Percentiles rank a stretch among this genome's conserved stretches.
These are phyloP conservation scores for Notiomystis cincta DNA, from an alignment of 2,113 vertebrate species.

Conservation along the genomic window DNA sequence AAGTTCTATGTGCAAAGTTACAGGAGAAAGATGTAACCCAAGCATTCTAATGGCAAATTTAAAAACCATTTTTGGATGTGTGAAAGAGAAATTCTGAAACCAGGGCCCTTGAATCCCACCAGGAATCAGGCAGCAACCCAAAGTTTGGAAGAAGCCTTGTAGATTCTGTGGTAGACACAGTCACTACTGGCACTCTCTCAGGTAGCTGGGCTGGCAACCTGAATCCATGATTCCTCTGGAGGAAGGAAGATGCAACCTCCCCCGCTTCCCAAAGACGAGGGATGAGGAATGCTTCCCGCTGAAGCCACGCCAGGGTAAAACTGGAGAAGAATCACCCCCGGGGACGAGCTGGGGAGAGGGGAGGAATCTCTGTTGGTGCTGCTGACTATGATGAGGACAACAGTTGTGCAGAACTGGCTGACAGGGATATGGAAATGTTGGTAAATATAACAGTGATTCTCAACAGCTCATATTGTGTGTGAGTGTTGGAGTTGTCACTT, in stretches of 20 bases:
- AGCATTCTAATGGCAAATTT: neutral
- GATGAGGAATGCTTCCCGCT: neutral
- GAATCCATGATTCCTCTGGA: neutral
- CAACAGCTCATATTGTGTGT: slow-evolving; percentile 71
- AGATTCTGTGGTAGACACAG: neutral
- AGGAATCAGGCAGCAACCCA: neutral
- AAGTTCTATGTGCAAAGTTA: neutral
- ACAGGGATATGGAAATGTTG: slow-evolving; percentile 71
- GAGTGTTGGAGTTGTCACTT: slow-evolving; percentile 68
- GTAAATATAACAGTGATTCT: slow-evolving; percentile 74
- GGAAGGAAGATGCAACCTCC: neutral
- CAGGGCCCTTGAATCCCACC: neutral
- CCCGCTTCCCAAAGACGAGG: neutral
- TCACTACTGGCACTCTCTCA: neutral
- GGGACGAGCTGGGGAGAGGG: neutral
- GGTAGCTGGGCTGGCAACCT: neutral
- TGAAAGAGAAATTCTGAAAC: neutral
- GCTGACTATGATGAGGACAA: slow-evolving; percentile 69
- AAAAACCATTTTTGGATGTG: neutral
- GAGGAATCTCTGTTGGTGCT: slow-evolving; percentile 62
- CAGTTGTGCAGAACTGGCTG: slow-evolving; percentile 69
- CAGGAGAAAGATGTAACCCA: neutral
- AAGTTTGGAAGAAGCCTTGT: neutral
- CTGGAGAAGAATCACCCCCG: neutral
- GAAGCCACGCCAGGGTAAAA: neutral